These are phyloP conservation scores for Eudyptes chrysolophus DNA, from an alignment of 2,113 vertebrate genomes.

Conservation along the genomic window DNA sequence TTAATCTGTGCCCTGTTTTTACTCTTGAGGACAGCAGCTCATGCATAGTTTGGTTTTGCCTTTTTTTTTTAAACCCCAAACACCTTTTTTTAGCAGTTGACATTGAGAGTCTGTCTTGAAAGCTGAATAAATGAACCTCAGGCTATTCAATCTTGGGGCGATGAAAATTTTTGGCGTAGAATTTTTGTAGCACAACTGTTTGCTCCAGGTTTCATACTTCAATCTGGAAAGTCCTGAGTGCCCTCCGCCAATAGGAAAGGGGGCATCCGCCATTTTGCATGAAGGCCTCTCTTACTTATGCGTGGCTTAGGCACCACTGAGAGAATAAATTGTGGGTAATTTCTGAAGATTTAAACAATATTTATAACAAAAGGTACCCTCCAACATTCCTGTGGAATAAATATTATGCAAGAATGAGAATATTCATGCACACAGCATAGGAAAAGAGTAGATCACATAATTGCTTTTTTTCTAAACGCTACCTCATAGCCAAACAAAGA, in stretches of 20 bases:
- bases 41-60: neutral
- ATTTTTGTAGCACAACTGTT: neutral
- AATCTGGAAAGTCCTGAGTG: neutral
- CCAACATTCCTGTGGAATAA: neutral
- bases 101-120: neutral
- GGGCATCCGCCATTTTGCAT: neutral
- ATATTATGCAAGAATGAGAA: neutral
- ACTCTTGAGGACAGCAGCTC: neutral
- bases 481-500: neutral
- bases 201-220: neutral
- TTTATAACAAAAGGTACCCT: neutral
- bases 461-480: neutral
- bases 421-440: neutral
- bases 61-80: neutral
- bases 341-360: neutral
- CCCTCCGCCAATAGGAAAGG: neutral
- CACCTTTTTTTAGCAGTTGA: neutral
- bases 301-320: rapidly evolving
- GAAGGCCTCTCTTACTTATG: neutral
- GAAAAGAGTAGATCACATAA: neutral
- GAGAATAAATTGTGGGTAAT: neutral
- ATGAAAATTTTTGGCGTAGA: neutral
- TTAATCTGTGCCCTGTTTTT: neutral
- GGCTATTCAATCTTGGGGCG: neutral
- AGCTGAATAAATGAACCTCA: neutral